Percentiles rank a stretch among this genome's conserved stretches.
Evolutionary conservation across 2,888 invertebrate species (phyloP).

Genomic region (Tipula unca): DNA sequence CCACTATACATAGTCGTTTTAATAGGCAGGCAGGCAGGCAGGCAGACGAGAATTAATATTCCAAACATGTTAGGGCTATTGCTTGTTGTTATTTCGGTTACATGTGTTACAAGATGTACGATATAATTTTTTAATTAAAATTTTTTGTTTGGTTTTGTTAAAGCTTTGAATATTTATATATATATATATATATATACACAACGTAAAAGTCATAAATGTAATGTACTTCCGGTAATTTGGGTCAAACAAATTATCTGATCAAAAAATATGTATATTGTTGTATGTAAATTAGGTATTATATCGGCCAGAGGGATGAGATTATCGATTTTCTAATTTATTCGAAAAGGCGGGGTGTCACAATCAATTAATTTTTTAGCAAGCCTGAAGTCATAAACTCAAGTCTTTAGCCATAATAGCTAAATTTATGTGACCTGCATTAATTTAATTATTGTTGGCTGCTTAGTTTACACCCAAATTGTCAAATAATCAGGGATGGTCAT

Average conservation of each 20-base stretch:
- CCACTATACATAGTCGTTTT: neutral
- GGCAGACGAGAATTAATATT: neutral
- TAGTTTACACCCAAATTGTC: no score
- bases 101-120: neutral
- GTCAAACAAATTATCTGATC: neutral
- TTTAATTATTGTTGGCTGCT: no score
- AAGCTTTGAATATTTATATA: neutral
- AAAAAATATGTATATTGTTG: neutral
- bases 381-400: no score
- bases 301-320: no score
- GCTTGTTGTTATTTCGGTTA: neutral
- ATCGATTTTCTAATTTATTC: no score
- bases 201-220: neutral
- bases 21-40: neutral
- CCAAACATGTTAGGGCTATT: neutral
- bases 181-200: no score
- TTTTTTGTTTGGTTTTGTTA: neutral
- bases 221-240: neutral
- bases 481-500: no score
- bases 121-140: neutral
- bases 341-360: no score
- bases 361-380: no score
- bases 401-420: no score
- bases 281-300: no score
- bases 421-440: no score